These are phyloP conservation scores for Mystacides longicornis DNA, from an alignment of 2,888 invertebrate species.

Conservation along the genomic window DNA sequence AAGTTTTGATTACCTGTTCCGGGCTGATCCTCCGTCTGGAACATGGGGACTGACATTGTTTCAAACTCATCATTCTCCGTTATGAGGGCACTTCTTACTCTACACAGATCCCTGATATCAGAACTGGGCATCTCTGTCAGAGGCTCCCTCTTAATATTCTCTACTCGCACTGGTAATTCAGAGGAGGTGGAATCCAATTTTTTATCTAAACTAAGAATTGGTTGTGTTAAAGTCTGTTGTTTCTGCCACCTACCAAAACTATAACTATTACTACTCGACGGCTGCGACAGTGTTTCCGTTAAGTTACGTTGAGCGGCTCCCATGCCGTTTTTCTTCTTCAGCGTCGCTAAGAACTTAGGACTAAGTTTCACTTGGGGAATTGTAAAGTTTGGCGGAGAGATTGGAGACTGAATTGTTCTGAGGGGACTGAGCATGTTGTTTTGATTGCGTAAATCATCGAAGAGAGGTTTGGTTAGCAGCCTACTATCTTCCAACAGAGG, in stretches of 20 bases:
- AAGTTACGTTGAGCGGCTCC: conserved; percentile 21
- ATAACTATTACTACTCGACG: conserved; percentile 1
- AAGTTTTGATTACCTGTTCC: conserved; percentile 30
- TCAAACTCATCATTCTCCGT: conserved; percentile 72
- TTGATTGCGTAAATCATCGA: conserved; percentile 39
- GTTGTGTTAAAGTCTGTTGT: conserved; percentile 15
- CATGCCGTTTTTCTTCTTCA: conserved; percentile 15
- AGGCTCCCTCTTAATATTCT: conserved; percentile 38
- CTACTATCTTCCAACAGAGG: conserved; percentile 57
- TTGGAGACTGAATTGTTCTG: conserved; percentile 10
- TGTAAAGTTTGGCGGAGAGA: conserved; percentile 9
- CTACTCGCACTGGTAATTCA: conserved; percentile 7
- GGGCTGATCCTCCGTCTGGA: conserved; percentile 69
- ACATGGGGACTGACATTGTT: conserved; percentile 61
- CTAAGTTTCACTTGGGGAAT: conserved; percentile 13
- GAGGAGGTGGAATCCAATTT: conserved; percentile 13
- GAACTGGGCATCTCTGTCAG: conserved; percentile 23
- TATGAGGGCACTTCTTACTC: conserved; percentile 62
- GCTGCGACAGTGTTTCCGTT: conserved; percentile 19
- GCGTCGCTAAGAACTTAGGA: conserved; percentile 12
- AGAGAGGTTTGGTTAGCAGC: conserved; percentile 46
- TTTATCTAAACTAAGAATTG: conserved; percentile 19
- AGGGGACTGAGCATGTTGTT: conserved; percentile 19
- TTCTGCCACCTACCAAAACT: background rate
- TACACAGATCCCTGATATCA: conserved; percentile 33